A percentile compares a stretch with the other conserved stretches of the same genome.
phyloP scores from a whole-genome alignment of 2,113 vertebrate genomes.

The Halichoerus grypus region DNA sequence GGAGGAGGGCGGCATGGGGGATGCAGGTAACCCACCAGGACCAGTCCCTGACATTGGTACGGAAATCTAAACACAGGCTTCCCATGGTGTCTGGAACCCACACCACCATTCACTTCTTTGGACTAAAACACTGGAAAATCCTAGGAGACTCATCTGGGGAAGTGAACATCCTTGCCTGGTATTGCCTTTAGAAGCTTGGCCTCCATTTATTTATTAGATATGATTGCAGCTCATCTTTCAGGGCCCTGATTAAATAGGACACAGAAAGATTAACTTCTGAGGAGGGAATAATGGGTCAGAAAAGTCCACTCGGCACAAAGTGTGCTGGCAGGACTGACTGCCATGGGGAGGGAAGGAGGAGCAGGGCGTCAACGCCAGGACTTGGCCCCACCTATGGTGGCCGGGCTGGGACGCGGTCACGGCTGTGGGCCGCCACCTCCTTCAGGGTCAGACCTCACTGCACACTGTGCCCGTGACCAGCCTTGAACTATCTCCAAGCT shows the following conservation, averaged over 20 bases:
- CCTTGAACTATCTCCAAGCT: no score
- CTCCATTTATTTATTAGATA: neutral
- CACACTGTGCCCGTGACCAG: neutral
- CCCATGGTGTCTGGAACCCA: neutral
- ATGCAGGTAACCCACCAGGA: neutral
- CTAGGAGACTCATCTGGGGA: neutral
- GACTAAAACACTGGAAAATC: neutral
- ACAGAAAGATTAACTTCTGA: neutral
- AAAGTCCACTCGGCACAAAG: neutral
- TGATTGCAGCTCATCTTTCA: neutral
- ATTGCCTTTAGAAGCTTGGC: neutral
- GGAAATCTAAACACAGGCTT: neutral
- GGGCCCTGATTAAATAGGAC: neutral
- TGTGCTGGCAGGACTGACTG: neutral
- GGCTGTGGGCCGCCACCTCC: accelerated
- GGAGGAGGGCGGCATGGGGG: neutral
- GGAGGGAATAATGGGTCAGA: no score
- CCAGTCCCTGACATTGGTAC: neutral
- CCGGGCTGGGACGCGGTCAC: neutral
- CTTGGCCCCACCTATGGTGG: accelerated
- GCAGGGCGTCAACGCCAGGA: neutral
- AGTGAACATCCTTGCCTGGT: neutral
- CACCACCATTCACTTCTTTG: neutral
- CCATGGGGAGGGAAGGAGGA: accelerated
- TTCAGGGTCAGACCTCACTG: neutral